Conservation (phyloP, 2,888 invertebrate species). For the Paralinhomoeus sp. region DNA sequence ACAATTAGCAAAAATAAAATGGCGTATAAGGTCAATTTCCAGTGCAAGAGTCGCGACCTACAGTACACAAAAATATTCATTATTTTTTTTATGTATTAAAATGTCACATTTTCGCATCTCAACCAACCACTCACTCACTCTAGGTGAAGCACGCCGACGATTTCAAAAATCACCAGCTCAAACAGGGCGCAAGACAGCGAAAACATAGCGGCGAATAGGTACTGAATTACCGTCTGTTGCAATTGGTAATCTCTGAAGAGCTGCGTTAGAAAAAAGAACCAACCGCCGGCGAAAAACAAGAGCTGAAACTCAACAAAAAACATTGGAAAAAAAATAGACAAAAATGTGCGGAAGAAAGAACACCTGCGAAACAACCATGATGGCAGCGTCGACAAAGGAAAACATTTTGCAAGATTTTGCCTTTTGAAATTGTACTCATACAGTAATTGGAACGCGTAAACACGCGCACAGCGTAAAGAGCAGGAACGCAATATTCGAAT, state of each 20-base stretch:
- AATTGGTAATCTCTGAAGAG: slow-evolving; percentile 79
- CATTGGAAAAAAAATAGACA: too few relatives aligned
- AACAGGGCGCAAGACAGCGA: slow-evolving; percentile 95
- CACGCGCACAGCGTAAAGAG: too few relatives aligned
- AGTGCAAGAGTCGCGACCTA: slow-evolving; percentile 75
- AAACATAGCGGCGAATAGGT: slow-evolving; percentile 85
- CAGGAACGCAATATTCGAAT: too few relatives aligned
- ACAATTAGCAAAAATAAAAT: slow-evolving; percentile 81
- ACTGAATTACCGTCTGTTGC: slow-evolving; percentile 69
- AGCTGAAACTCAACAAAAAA: slow-evolving; percentile 35
- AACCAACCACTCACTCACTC: slow-evolving; percentile 38
- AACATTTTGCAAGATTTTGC: too few relatives aligned
- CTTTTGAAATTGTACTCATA: too few relatives aligned
- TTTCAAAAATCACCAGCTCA: slow-evolving; percentile 96
- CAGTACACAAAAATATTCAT: slow-evolving; percentile 11
- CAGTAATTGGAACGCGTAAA: too few relatives aligned
- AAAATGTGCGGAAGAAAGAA: too few relatives aligned
- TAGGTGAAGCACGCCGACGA: slow-evolving; percentile 68
- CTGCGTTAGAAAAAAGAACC: slow-evolving; percentile 93
- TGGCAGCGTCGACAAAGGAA: too few relatives aligned
- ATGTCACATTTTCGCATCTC: too few relatives aligned
- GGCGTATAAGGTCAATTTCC: slow-evolving; percentile 72
- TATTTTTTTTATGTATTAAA: background rate
- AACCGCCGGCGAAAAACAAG: slow-evolving; percentile 80
- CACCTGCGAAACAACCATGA: too few relatives aligned